Evolutionary conservation across 2,888 invertebrate genomes (phyloP).

Genomic region (Idaea straminata): DNA sequence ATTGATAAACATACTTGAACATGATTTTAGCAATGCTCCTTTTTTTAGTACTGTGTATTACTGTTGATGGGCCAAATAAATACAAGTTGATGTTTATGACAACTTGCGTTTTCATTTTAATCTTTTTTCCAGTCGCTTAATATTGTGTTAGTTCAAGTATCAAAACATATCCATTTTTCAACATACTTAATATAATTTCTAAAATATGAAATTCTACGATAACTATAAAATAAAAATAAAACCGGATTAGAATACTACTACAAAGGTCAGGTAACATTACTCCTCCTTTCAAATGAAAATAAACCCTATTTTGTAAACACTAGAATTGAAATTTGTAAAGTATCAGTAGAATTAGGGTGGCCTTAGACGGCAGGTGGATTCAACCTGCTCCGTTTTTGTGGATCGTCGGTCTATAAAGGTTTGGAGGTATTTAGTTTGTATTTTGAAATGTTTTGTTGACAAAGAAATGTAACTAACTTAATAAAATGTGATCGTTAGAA

Average conservation of each 20-base stretch:
- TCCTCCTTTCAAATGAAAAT: neutral
- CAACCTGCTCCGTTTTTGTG: slow-evolving; percentile 33
- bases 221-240: neutral
- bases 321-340: neutral
- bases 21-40: too few species aligned
- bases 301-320: neutral
- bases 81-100: too few species aligned
- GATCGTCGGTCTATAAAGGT: slow-evolving; percentile 20
- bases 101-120: neutral
- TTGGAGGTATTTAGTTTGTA: slow-evolving; percentile 18
- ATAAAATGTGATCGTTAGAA: neutral
- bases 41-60: too few species aligned
- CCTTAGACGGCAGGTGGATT: slow-evolving; percentile 37
- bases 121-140: neutral
- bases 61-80: too few species aligned
- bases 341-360: slow-evolving; percentile 18
- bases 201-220: neutral
- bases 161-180: neutral
- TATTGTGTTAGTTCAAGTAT: neutral
- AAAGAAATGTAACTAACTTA: neutral
- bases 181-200: neutral
- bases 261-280: slow-evolving; percentile 3
- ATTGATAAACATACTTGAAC: too few species aligned
- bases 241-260: neutral
- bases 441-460: slow-evolving; percentile 5